Evolutionary conservation across 2,113 vertebrate species (phyloP).

Genomic region (Athene noctua): DNA sequence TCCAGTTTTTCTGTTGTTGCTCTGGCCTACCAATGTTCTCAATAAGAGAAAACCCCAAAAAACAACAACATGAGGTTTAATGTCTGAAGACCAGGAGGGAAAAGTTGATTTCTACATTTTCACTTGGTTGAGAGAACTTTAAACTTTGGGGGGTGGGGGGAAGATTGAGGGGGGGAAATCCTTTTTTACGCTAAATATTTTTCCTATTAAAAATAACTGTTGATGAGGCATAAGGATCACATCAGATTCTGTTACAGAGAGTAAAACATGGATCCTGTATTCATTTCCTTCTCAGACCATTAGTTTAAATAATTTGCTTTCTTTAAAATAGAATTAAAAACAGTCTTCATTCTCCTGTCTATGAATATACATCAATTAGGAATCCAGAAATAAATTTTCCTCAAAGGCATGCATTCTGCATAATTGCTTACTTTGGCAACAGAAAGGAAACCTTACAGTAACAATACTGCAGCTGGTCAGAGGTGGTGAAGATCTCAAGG

Average conservation of each 20-base stretch:
- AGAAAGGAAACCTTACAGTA: background rate
- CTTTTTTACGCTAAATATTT: background rate
- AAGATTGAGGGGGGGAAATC: fast-evolving
- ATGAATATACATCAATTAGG: background rate
- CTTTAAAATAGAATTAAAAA: background rate
- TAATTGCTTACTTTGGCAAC: background rate
- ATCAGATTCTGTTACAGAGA: background rate
- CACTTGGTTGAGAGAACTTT: background rate
- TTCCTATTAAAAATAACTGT: background rate
- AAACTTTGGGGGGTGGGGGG: background rate
- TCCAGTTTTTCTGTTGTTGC: background rate
- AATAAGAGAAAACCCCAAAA: background rate
- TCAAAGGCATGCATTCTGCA: background rate
- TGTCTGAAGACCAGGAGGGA: background rate
- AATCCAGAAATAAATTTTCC: background rate
- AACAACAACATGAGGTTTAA: background rate
- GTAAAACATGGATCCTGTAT: background rate
- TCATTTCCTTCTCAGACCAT: background rate
- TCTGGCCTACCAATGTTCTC: background rate
- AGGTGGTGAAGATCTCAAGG: background rate
- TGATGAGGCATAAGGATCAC: background rate
- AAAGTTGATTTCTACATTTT: background rate
- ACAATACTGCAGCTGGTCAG: background rate
- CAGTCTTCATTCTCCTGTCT: background rate
- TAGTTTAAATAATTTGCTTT: background rate